Base-by-base conservation (phyloP, 2,113 vertebrate species). In the Ameiurus melas region DNA sequence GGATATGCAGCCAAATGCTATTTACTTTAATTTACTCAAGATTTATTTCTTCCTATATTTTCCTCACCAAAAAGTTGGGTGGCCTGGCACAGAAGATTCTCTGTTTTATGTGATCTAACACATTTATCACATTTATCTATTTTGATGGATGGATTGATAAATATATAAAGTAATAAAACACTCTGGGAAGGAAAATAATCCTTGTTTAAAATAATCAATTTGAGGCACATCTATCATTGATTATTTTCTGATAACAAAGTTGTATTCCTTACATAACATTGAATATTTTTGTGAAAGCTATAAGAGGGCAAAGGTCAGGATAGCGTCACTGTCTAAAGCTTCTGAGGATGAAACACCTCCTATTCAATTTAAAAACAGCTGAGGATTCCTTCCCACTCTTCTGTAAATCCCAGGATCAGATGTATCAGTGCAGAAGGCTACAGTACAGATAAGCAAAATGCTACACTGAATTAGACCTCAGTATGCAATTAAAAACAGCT, bases 401-500 rank as follows among this genome's bases (percentile, higher is more conserved):
- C 43, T 88, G 75, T 81, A 90, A 91, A 92, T 89, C 25, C 64
- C 62, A 89, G 81, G 88, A 90, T 91, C 91, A 86, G 30, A 51
- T 81, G 85, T 83, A 90, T 91, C 90, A 91, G 90, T 90, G 89
- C 80, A 58, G 82, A 87, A 73, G 73, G 71, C 87, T 39, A 79
- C 78, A 79, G 80, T 90, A 92, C 80, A 78, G 51, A 77, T 27
- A 30, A 93, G 75, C 93, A 94, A 93, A 47, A 94, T 93, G 94
- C 89, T 33, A 73, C 0, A 62, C 87, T 58, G 84, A 90, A 87
- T 64, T 70, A 84, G 55, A 62, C n/a, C 71, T 16, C 60, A 36
- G 84, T 79, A 85, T 20, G 57, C 66, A n/a, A 85, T 77, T 88
- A 85, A 70, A 51, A 85, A 33, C 78, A 86, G 30, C 47, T n/a